Evolutionary conservation across 2,888 invertebrate species (phyloP).

Genomic region (Drosophila sordidapex): DNA sequence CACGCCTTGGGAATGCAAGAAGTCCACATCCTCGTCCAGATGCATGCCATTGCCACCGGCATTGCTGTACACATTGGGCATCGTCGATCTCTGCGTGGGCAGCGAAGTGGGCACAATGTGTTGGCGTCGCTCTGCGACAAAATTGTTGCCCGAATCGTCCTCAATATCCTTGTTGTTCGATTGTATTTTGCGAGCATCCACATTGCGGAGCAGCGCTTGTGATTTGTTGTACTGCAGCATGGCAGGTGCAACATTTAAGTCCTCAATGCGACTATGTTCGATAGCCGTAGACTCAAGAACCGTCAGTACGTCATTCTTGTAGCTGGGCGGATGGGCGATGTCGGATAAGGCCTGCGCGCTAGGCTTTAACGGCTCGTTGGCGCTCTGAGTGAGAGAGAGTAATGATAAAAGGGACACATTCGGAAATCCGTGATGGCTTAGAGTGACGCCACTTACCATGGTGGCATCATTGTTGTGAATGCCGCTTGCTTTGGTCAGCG

Average conservation of each 20-base stretch:
- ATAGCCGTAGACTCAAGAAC: conserved; percentile 49
- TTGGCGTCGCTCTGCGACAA: conserved; percentile 83
- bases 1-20: conserved; percentile 82
- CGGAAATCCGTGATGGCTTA: conserved; percentile 20
- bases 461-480: conserved; percentile 77
- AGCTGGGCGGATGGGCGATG: conserved; percentile 75
- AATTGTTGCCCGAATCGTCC: conserved; percentile 84
- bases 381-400: conserved; percentile 63
- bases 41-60: conserved; percentile 85
- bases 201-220: conserved; percentile 76
- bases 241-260: conserved; percentile 8
- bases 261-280: conserved; percentile 37
- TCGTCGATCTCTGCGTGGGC: conserved; percentile 83
- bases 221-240: conserved; percentile 72
- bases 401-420: conserved; percentile 4
- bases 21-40: conserved; percentile 84
- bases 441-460: conserved; percentile 65
- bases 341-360: conserved; percentile 63
- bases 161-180: conserved; percentile 85
- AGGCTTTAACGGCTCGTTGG: conserved; percentile 82
- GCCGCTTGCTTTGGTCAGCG: conserved; percentile 64
- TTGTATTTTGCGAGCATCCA: conserved; percentile 84
- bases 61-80: conserved; percentile 85
- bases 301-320: conserved; percentile 82
- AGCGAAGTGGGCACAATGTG: conserved; percentile 83